phyloP scores from a whole-genome alignment of 1,140 invertebrate species.

The Proctacanthus coquilletti region DNA sequence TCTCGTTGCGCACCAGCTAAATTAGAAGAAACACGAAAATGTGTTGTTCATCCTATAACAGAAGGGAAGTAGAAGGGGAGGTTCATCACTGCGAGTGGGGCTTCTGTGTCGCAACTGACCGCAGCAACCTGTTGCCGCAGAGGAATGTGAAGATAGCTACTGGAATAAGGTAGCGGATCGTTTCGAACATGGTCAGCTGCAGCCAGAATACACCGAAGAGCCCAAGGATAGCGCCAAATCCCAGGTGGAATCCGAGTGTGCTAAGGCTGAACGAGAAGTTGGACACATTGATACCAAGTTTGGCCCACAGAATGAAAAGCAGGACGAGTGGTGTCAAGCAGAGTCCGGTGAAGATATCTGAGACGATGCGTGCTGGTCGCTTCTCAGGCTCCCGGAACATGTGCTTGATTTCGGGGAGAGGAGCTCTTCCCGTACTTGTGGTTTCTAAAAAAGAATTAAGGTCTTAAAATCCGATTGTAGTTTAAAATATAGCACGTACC shows the following conservation, averaged over 20 bases:
- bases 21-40: too few species aligned
- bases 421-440: conserved; percentile 16
- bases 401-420: conserved; percentile 81
- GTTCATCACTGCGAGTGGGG: neutral
- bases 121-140: conserved; percentile 77
- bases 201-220: conserved; percentile 87
- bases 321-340: conserved; percentile 69
- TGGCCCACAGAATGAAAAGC: conserved; percentile 73
- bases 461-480: too few species aligned
- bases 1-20: too few species aligned
- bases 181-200: conserved; percentile 88
- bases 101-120: conserved; percentile 39
- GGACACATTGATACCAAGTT: conserved; percentile 76
- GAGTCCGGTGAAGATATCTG: conserved; percentile 77
- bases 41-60: too few species aligned
- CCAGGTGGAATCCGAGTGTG: conserved; percentile 75
- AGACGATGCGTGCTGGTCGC: conserved; percentile 71
- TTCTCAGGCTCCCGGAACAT: conserved; percentile 85
- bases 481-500: conserved; percentile 7
- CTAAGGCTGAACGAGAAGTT: conserved; percentile 65
- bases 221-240: conserved; percentile 68
- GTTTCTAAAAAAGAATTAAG: neutral
- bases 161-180: conserved; percentile 75
- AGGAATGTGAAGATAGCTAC: conserved; percentile 78
- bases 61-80: too few species aligned